Evolutionary conservation across 2,888 invertebrate genomes (phyloP), one percentile per base, ranked within the genome.

Genomic region (Agrotis puta): DNA sequence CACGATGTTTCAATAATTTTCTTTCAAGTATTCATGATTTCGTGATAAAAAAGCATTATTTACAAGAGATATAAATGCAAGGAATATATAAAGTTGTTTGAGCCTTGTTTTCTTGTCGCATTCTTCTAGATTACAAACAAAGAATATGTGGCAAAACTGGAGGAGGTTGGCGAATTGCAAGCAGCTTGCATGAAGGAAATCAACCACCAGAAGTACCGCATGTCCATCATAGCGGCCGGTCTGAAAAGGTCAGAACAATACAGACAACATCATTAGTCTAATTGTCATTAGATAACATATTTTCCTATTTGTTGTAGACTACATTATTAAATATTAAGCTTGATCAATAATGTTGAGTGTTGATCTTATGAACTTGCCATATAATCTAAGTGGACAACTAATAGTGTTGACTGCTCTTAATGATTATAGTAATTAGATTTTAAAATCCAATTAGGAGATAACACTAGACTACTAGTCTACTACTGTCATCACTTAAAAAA

Each of bases 191-290:
- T 98, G 87, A 98, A 98, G 91, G 98, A 98, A 88, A 97, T 99
- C 83, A 97, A 97, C 84, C 99, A 99, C 94, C 99, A 99, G 92
- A 97, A 98, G 86, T 99, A 99, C 94, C 97, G 99, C 77, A 97
- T 99, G 95, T 97, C 97, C 53, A 97, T 98, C 89, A 98, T 99
- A 88, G 96, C 96, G 47, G 97, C 97, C 86, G 97, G 97, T 64
- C 91, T 99, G 67, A 98, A 98, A 95, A 98, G 97, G 99, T 99
- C 96, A 97, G 97, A 79, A 74, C 58, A 70, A 80, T 84, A 82
- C 59, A 70, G 43, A 62, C n/a, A 51, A 70, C 39, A 70, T 68
- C 16, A 53, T 47, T 71, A 53, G 61, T 82, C 43, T 74, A 62
- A 64, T 73, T 77, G 69, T 61, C 53, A 39, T 58, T 59, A 67